Percentiles rank a stretch among this genome's conserved stretches.
Conservation (phyloP, 2,888 invertebrate species). For the Melieria omissa region DNA sequence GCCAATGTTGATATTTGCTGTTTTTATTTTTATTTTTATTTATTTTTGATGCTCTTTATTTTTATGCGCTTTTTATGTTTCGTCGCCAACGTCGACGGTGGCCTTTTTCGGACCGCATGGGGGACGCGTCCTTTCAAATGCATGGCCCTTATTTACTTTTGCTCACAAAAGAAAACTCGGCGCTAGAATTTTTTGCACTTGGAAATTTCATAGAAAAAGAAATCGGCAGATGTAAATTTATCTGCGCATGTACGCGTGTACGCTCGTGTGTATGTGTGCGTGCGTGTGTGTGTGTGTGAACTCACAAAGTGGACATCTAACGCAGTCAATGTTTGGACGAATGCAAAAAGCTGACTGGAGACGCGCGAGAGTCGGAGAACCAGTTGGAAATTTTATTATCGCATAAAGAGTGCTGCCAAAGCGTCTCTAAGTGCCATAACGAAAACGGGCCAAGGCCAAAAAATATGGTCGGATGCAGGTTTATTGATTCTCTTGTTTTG, state of each 20-base stretch:
- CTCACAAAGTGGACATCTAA: not conserved
- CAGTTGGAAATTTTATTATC: not conserved
- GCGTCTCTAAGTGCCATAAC: too few species aligned
- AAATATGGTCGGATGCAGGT: too few species aligned
- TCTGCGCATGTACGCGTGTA: not conserved
- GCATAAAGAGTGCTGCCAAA: too few species aligned
- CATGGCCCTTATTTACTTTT: too few species aligned
- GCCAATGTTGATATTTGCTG: conserved; percentile 32
- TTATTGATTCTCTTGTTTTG: too few species aligned
- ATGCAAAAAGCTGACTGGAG: conserved; percentile 11
- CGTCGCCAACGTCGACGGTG: too few species aligned
- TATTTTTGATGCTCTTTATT: conserved; percentile 28
- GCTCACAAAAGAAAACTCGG: too few species aligned
- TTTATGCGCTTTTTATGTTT: not conserved
- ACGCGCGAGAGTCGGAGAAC: not conserved
- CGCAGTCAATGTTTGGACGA: conserved; percentile 26
- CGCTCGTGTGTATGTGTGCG: not conserved
- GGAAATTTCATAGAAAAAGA: too few species aligned
- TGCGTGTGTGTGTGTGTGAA: conserved; percentile 8
- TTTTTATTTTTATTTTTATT: conserved; percentile 32
- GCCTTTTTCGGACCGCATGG: too few species aligned
- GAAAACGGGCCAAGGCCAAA: too few species aligned
- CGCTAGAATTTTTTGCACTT: too few species aligned
- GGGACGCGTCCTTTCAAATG: too few species aligned
- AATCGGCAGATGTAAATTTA: not conserved